Percentiles rank a stretch among this genome's conserved stretches.
These are phyloP conservation scores for Conchocele bisecta DNA, from an alignment of 2,888 invertebrate species.

Conservation along the genomic window DNA sequence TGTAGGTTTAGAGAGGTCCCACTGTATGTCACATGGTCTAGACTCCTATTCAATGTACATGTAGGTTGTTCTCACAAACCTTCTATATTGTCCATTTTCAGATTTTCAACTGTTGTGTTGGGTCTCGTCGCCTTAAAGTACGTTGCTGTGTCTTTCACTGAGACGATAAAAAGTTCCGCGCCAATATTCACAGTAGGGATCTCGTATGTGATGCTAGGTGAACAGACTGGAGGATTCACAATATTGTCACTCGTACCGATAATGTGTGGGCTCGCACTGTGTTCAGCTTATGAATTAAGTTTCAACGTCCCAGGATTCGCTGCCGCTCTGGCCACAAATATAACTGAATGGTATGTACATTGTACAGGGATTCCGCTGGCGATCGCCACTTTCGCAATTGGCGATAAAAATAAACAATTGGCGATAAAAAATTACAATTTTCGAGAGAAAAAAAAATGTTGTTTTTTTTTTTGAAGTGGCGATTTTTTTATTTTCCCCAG, in stretches of 20 bases:
- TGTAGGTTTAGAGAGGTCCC: too few species aligned
- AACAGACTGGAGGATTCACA: conserved; percentile 84
- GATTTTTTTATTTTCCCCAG: too few species aligned
- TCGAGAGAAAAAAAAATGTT: too few species aligned
- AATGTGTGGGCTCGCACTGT: conserved; percentile 90
- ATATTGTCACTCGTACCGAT: conserved; percentile 90
- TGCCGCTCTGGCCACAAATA: conserved; percentile 90
- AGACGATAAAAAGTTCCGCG: conserved; percentile 91
- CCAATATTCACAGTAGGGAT: conserved; percentile 91
- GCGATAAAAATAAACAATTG: too few species aligned
- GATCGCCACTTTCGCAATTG: too few species aligned
- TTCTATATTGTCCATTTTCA: conserved; percentile 81
- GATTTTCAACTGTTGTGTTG: conserved; percentile 89
- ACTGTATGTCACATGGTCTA: too few species aligned
- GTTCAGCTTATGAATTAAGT: conserved; percentile 90
- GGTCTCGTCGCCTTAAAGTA: conserved; percentile 90
- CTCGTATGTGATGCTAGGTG: conserved; percentile 84
- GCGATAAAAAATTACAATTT: too few species aligned
- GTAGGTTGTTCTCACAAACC: neutral
- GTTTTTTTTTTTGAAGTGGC: too few species aligned
- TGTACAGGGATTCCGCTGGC: too few species aligned
- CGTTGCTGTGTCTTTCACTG: conserved; percentile 91
- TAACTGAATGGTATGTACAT: conserved; percentile 89
- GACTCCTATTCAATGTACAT: too few species aligned
- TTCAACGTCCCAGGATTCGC: conserved; percentile 89